These are phyloP conservation scores for Gobiocypris rarus DNA, from an alignment of 2,113 vertebrate species.

Conservation along the genomic window DNA sequence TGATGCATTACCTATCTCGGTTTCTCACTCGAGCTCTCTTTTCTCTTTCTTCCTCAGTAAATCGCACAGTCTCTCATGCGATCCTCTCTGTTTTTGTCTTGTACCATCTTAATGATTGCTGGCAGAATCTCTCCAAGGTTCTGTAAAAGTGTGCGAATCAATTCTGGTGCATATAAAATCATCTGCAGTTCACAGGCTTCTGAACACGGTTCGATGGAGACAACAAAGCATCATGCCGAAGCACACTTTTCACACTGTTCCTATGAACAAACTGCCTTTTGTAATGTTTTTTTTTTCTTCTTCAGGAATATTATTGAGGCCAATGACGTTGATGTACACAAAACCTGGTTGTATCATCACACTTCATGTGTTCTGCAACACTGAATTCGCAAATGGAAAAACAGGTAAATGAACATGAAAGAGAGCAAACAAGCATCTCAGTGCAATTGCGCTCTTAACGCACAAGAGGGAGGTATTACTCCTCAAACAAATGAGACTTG, in stretches of 20 bases:
- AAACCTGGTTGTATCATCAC: background rate
- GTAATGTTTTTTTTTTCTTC: background rate
- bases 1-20: slow-evolving; percentile 59
- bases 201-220: slow-evolving; percentile 8
- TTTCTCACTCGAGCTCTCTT: slow-evolving; percentile 50
- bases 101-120: slow-evolving; percentile 21
- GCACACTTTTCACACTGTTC: background rate
- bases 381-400: background rate
- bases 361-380: background rate
- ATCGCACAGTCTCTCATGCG: slow-evolving; percentile 62
- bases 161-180: slow-evolving; percentile 12
- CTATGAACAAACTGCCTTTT: slow-evolving; percentile 1
- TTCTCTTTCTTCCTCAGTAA: slow-evolving; percentile 62
- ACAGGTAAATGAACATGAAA: background rate
- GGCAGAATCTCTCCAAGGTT: slow-evolving; percentile 28
- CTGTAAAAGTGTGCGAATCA: slow-evolving; percentile 11
- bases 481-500: slow-evolving; percentile 60
- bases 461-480: slow-evolving; percentile 78
- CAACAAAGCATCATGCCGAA: background rate
- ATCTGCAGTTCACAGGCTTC: background rate
- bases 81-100: slow-evolving; percentile 52
- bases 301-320: background rate
- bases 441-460: background rate
- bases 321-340: background rate
- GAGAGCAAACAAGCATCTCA: background rate